A percentile compares a stretch with the other conserved stretches of the same genome.
These are phyloP conservation scores for Periplaneta americana DNA, from an alignment of 1,140 invertebrate species.

Conservation along the genomic window DNA sequence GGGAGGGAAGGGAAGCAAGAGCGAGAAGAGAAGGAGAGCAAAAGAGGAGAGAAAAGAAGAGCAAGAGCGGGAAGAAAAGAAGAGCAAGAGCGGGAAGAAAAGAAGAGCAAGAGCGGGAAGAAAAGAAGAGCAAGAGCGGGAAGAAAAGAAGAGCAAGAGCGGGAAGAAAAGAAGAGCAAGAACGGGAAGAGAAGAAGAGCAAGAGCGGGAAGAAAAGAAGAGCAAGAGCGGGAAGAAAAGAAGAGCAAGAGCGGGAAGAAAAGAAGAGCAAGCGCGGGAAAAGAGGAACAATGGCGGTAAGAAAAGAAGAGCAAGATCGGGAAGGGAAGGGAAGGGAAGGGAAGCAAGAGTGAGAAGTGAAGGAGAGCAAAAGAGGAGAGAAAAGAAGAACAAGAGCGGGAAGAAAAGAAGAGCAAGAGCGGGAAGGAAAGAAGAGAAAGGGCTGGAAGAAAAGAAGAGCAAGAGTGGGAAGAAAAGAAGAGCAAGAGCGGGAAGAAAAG, in stretches of 20 bases:
- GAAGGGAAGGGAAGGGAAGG: neutral
- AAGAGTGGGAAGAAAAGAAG: neutral
- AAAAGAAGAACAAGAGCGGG: neutral
- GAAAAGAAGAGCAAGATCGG: neutral
- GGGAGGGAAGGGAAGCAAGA: no score
- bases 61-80: no score
- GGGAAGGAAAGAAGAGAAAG: neutral
- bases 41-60: no score
- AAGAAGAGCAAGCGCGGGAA: neutral
- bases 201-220: no score
- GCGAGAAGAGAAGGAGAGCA: no score
- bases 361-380: neutral
- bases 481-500: neutral
- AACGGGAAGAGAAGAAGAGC: no score
- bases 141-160: no score
- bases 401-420: neutral
- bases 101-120: no score
- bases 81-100: no score
- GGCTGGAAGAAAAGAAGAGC: neutral
- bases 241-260: neutral
- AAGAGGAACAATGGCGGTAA: neutral
- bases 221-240: no score
- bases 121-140: no score
- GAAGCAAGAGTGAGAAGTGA: neutral
- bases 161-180: no score